Evolutionary conservation across 2,797 vertebrate species (phyloP).

Genomic region (Ptychobarbus kaznakovi): DNA sequence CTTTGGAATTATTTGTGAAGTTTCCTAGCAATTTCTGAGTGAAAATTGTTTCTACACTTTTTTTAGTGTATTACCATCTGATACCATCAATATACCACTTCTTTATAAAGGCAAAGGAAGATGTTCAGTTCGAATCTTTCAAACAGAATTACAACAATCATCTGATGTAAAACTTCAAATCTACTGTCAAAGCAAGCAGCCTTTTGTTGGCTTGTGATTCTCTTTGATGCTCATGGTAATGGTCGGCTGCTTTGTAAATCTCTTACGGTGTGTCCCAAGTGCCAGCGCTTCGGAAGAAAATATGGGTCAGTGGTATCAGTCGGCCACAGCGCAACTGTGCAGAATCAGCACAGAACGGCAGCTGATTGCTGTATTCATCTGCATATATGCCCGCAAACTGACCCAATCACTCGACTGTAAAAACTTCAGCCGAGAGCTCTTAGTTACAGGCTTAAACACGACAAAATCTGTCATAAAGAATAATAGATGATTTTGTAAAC

Average conservation of each 20-base stretch:
- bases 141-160: not conserved
- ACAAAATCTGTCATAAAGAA: not conserved
- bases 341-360: conserved; percentile 54
- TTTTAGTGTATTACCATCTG: not conserved
- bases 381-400: conserved; percentile 44
- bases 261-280: conserved; percentile 1
- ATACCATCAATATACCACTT: not conserved
- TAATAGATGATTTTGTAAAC: not conserved
- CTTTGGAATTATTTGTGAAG: not conserved
- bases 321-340: conserved; percentile 43
- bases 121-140: not conserved
- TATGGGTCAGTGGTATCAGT: conserved; percentile 70
- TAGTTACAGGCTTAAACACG: not conserved
- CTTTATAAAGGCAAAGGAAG: not conserved
- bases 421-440: not conserved
- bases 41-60: not conserved
- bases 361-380: conserved; percentile 40
- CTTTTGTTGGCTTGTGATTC: conserved; percentile 30
- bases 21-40: not conserved
- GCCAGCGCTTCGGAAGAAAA: conserved; percentile 53
- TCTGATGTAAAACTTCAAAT: conserved; percentile 2
- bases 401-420: conserved; percentile 42
- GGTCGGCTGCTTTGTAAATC: not conserved
- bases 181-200: conserved; percentile 45
- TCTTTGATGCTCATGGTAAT: not conserved